These are phyloP conservation scores for Alitta virens DNA, from an alignment of 2,888 invertebrate genomes.

Conservation along the genomic window DNA sequence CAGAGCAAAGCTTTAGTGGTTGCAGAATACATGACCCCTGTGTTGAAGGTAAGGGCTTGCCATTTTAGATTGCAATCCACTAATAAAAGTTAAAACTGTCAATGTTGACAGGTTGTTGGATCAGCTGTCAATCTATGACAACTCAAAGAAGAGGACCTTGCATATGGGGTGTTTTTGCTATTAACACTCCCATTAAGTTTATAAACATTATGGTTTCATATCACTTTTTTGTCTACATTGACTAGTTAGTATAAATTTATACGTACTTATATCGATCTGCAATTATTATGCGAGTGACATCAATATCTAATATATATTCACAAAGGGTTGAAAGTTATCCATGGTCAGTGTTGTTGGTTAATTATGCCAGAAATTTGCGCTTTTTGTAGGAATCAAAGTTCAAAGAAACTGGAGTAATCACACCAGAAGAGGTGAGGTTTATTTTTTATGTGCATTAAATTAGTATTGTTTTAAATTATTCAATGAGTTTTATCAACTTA, in stretches of 20 bases:
- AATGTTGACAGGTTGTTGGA: not conserved
- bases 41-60: conserved; percentile 77
- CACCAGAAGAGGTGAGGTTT: conserved; percentile 81
- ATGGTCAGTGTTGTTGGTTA: no score
- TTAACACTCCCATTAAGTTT: no score
- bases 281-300: no score
- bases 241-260: no score
- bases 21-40: conserved; percentile 93
- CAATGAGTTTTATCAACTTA: not conserved
- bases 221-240: no score
- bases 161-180: not conserved
- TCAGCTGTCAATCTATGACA: not conserved
- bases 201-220: no score
- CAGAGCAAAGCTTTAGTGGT: conserved; percentile 94
- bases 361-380: no score
- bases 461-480: no score
- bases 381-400: conserved; percentile 85
- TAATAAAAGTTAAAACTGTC: not conserved
- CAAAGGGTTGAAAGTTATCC: no score
- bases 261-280: no score
- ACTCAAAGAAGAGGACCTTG: not conserved
- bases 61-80: not conserved
- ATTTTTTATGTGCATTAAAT: not conserved
- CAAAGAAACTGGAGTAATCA: conserved; percentile 93
- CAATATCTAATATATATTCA: no score